Evolutionary conservation across 1,140 invertebrate genomes (phyloP), one percentile per base, ranked within the genome.

Genomic region (Ericerus pela): DNA sequence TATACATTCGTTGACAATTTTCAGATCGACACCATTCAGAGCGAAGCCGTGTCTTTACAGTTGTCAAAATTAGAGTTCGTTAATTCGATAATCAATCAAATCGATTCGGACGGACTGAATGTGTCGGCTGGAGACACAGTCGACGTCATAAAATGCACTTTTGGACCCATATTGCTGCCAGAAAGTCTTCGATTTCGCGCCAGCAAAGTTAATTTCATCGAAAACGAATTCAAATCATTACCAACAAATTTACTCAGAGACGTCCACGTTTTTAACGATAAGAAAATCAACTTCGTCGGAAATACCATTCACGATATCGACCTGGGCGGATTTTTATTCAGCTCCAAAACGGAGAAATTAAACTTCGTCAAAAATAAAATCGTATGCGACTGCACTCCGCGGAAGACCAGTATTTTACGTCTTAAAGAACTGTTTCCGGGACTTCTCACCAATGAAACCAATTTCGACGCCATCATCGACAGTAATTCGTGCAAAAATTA

Each of bases 361-460:
- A 22, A 47, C 14, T 47, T 47, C 14, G 29, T 54, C 0, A 43
- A 20, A 10, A 58, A 58, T 31, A 38, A 27, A 53, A 54, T 58
- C 24, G 30, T 22, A 12, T 58, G 57, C 18, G 57, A 58, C 37
- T 58, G 57, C 28, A 53, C 38, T n/a, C 51, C 52, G 2, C 57
- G 57, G 4, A 52, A 18, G 22, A 58, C 33, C 11, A 58, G 57
- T 26, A 41, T 58, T 18, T 38, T 58, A 2, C 53, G 54, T 22
- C 0, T 54, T n/a, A 51, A 58, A 29, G 28, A 58, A 43, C 28
- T 58, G 26, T 54, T 54, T 26, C 57, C 52, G 2, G 57, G 57
- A 0, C 22, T 58, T 20, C 2, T 54, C 30, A 36, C 43, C 11
- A 36, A 54, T 3, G 29, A 47, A 3, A 47, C 41, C 41, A 22